A percentile compares a stretch with the other conserved stretches of the same genome.
Evolutionary conservation across 2,888 invertebrate genomes (phyloP).

Genomic region (Dryocosmus kuriphilus): DNA sequence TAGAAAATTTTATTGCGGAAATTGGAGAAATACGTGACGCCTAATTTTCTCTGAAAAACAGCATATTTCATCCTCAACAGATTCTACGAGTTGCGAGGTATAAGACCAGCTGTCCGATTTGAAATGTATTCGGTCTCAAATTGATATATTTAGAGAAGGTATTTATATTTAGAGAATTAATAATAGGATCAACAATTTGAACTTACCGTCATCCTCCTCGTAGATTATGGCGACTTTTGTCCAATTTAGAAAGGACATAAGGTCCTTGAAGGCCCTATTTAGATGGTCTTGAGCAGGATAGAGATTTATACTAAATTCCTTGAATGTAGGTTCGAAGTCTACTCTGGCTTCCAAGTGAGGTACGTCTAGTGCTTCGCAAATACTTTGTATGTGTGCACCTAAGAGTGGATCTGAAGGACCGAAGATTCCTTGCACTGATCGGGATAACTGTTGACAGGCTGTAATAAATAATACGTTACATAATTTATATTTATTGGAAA

Average conservation of each 20-base stretch:
- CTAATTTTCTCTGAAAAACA: no score
- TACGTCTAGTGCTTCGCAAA: slow-evolving; percentile 93
- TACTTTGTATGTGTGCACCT: slow-evolving; percentile 91
- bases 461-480: slow-evolving; percentile 70
- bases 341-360: slow-evolving; percentile 91
- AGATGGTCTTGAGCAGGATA: slow-evolving; percentile 91
- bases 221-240: slow-evolving; percentile 95
- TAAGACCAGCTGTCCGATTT: no score
- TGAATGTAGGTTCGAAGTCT: slow-evolving; percentile 82
- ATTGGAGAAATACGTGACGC: no score
- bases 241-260: slow-evolving; percentile 94
- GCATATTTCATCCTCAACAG: no score
- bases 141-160: no score
- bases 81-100: no score
- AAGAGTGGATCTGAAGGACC: slow-evolving; percentile 91
- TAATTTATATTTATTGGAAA: not conserved
- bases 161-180: not conserved
- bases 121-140: no score
- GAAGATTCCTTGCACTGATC: slow-evolving; percentile 92
- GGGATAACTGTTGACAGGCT: slow-evolving; percentile 90
- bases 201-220: slow-evolving; percentile 92
- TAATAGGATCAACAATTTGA: not conserved
- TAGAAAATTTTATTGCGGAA: no score
- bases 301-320: slow-evolving; percentile 91
- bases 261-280: slow-evolving; percentile 90